Conservation (phyloP, 2,113 vertebrate genomes). For the Colinus virginianus region DNA sequence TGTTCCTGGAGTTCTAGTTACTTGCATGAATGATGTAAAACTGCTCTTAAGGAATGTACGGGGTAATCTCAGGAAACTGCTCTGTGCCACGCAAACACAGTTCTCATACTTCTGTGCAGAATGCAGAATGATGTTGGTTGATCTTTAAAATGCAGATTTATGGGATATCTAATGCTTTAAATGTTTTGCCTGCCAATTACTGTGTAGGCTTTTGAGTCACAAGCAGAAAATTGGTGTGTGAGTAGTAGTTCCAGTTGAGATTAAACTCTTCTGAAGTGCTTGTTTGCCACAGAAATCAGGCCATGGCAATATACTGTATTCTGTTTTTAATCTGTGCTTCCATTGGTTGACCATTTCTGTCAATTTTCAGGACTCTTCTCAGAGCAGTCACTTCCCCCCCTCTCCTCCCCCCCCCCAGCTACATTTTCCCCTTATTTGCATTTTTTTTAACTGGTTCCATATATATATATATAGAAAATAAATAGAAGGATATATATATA, state of each 20-base stretch:
- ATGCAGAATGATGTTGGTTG: background rate
- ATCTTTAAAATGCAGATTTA: background rate
- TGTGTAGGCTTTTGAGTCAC: background rate
- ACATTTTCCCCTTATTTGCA: background rate
- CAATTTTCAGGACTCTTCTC: slow-evolving; percentile 28
- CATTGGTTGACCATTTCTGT: slow-evolving; percentile 29
- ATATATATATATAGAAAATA: no score
- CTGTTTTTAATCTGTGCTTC: slow-evolving; percentile 30
- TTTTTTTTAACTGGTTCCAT: background rate
- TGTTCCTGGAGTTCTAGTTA: background rate
- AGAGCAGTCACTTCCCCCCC: slow-evolving; percentile 11
- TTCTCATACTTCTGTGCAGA: background rate
- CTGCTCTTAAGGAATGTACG: background rate
- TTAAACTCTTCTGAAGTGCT: background rate
- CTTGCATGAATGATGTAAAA: background rate
- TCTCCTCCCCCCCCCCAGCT: background rate
- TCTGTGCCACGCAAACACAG: background rate
- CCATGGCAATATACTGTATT: background rate
- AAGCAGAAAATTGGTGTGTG: background rate
- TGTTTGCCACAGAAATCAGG: background rate
- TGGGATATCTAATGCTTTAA: background rate
- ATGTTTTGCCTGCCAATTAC: background rate
- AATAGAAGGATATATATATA: no score
- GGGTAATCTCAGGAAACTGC: background rate
- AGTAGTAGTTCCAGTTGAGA: background rate